Evolutionary conservation across 2,113 vertebrate genomes (phyloP), one percentile per base, ranked within the genome.

Genomic region (Bujurquina vittata): DNA sequence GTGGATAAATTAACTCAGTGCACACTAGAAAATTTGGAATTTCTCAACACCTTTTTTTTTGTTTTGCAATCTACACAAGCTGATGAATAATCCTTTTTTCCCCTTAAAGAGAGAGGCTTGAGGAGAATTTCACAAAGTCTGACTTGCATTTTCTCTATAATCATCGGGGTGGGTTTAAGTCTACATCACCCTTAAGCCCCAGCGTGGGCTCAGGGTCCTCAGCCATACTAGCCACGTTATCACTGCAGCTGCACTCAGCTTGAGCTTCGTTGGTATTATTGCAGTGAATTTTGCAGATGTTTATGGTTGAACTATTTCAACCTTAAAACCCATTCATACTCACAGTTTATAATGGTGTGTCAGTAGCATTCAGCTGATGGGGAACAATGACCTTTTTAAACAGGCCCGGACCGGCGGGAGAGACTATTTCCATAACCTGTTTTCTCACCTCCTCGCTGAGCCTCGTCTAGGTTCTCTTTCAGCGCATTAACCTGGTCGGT

Each of bases 61-160:
- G 23, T 67, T 10, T 46, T 67, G 17, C 4, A 0, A 46, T 40
- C 63, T 0, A 0, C 40, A 67, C 2, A 11, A 67, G 15, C 22
- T 67, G 22, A 29, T 0, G 0, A 10, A 26, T 7, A 9, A 67
- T 22, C 26, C 2, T 46, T 65, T 43, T 43, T 10, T 40, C 11
- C 18, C 31, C 6, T 18, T 31, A 35, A 62, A 35, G 31, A 61
- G 17, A 35, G 20, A 62, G 40, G 1, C 3, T 3, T 4, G 10
- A 43, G 40, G 10, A 12, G 10, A 11, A 12, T 4, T 43, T 43
- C 40, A 10, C 40, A 4, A 43, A 43, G 10, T 11, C 10, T 43
- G 10, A 43, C 10, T 11, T 43, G 40, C 40, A 43, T 3, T 10
- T 43, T 43, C 12, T 43, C 40, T 43, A 43, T 11, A 43, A 43